phyloP scores from a whole-genome alignment of 2,888 invertebrate species.

The Hypercompe scribonia region DNA sequence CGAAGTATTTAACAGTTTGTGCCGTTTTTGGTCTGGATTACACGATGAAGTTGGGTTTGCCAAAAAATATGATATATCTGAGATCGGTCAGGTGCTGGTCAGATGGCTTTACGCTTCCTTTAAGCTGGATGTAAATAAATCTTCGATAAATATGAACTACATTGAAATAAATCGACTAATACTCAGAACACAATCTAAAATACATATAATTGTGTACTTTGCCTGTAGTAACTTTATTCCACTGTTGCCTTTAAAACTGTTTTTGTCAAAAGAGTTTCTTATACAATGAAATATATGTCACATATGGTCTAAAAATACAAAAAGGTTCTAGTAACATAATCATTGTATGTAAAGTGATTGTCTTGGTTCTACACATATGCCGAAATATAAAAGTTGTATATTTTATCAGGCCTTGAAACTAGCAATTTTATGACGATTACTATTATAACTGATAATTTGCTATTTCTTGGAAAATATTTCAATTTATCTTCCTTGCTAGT shows the following conservation, averaged over 20 bases:
- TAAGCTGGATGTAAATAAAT: background rate
- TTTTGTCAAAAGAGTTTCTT: too few species aligned
- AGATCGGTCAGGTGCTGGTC: background rate
- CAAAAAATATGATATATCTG: background rate
- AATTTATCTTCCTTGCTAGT: background rate
- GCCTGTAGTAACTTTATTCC: too few species aligned
- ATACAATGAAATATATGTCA: too few species aligned
- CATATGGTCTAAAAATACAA: too few species aligned
- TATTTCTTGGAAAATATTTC: background rate
- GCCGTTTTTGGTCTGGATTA: too few species aligned
- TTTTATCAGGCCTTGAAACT: constrained; percentile 3
- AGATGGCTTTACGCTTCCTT: background rate
- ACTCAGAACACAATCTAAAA: too few species aligned
- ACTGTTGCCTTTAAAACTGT: too few species aligned
- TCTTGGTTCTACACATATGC: background rate
- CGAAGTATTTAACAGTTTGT: too few species aligned
- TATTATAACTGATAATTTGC: background rate
- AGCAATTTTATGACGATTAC: background rate
- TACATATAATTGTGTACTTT: too few species aligned
- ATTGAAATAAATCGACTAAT: background rate
- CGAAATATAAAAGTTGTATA: background rate
- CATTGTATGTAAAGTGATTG: too few species aligned
- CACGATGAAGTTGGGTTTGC: background rate
- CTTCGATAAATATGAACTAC: background rate
- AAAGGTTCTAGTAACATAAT: too few species aligned